Evolutionary conservation across 1,140 invertebrate genomes (phyloP), one percentile per base, ranked within the genome.

Genomic region (Nasonia longicornis): DNA sequence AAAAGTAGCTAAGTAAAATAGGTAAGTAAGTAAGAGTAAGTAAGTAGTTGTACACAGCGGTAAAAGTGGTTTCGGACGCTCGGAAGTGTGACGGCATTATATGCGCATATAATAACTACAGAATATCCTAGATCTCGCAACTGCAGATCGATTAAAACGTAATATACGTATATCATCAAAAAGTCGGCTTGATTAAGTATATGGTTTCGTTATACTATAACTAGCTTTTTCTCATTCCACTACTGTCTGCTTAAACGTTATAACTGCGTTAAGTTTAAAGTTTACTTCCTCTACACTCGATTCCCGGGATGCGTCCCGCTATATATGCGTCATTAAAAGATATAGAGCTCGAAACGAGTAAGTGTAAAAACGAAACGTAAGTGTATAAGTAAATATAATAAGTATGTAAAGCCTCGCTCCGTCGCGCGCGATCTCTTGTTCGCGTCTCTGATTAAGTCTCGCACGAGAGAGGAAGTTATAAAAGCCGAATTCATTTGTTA

Each of bases 31-130:
- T 58, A 58, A 52, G 26, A 26, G 31, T 35, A 35, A 35, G 31
- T 35, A 35, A 35, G 31, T 58, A 26, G 52, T 58, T 58, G 16
- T 58, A n/a, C 52, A 58, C 20, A 58, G 52, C 52, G 74, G 52
- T 63, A 79, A 82, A 79, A 82, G 81, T 82, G 81, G 81, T 82
- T 82, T 82, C 76, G 81, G 81, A 82, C 81, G 76, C 72, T 82
- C 66, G 64, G 58, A 82, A 82, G 81, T 82, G 81, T 82, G 81
- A 82, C 81, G 77, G 71, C 26, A 78, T 42, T 74, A 74, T 58
- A 10, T 45, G 38, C 31, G 31, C 26, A 26, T 42, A 7, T 42
- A 42, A 45, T 73, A 73, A 22, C 26, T 45, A 35, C 2, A 72
- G 35, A 45, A 31, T 35, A 38, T 38, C 20, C 20, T 45, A 35